Conservation (phyloP, 1,140 invertebrate species). For the Asbolus verrucosus region DNA sequence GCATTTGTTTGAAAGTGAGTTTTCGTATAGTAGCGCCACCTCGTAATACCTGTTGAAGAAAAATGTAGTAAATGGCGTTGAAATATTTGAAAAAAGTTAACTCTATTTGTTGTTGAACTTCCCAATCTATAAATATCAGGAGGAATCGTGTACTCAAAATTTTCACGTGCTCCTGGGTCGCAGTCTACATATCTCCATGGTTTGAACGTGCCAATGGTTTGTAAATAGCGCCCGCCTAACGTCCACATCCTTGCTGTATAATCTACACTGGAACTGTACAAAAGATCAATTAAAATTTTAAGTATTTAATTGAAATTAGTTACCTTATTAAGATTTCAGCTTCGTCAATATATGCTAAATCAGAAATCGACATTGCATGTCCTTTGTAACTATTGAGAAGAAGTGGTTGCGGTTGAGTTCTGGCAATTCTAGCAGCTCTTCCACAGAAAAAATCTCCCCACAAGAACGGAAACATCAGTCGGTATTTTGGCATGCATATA, state of each 20-base stretch:
- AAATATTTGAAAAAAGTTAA: conserved; percentile 52
- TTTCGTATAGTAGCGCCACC: conserved; percentile 57
- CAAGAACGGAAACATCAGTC: conserved; percentile 78
- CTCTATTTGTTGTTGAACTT: conserved; percentile 76
- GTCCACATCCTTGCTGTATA: conserved; percentile 78
- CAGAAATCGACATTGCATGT: conserved; percentile 72
- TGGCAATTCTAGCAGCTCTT: conserved; percentile 72
- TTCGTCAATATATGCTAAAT: conserved; percentile 71
- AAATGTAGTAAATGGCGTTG: conserved; percentile 7
- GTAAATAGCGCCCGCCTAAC: conserved; percentile 75
- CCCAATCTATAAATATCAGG: conserved; percentile 74
- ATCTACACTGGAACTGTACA: conserved; percentile 76
- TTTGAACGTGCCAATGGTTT: conserved; percentile 75
- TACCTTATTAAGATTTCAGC: conserved; percentile 73
- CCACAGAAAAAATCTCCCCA: conserved; percentile 71
- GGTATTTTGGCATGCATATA: conserved; percentile 71
- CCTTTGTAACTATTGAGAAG: conserved; percentile 75
- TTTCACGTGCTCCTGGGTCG: conserved; percentile 56
- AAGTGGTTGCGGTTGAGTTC: conserved; percentile 71
- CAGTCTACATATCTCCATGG: conserved; percentile 68
- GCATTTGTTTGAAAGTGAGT: conserved; percentile 59
- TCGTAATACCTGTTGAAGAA: conserved; percentile 55
- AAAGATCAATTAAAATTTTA: conserved; percentile 3
- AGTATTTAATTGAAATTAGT: too few species aligned
- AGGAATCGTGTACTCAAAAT: conserved; percentile 68